Percentiles rank a stretch among this genome's conserved stretches.
Conservation (phyloP, 2,113 vertebrate genomes). For the Rhinolophus sinicus region DNA sequence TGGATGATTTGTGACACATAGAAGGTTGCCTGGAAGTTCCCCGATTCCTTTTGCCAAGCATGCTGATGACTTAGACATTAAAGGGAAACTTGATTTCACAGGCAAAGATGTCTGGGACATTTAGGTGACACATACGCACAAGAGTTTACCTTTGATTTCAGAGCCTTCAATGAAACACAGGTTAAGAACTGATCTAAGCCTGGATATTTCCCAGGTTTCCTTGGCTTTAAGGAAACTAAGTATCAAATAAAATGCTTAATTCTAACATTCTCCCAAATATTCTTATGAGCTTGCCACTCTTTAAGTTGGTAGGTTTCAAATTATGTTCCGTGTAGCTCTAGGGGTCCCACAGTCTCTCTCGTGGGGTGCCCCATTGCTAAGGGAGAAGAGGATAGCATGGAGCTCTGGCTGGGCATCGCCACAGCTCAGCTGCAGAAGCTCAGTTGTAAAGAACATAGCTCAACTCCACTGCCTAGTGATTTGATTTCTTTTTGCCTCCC, state of each 20-base stretch:
- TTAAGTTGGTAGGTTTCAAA: neutral
- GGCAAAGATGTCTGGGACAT: neutral
- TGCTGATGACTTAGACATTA: neutral
- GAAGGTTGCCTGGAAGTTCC: neutral
- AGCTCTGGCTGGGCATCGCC: neutral
- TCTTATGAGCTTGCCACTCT: neutral
- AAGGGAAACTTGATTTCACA: neutral
- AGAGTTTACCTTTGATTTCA: neutral
- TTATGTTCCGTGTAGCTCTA: neutral
- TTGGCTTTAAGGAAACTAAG: neutral
- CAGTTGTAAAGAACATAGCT: neutral
- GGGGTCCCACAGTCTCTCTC: neutral
- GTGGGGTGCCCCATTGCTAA: neutral
- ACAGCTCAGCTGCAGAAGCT: neutral
- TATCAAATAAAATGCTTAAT: neutral
- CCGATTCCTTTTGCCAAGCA: neutral
- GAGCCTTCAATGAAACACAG: neutral
- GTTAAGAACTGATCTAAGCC: neutral
- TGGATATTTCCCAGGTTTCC: neutral
- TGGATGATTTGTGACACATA: neutral
- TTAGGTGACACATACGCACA: neutral
- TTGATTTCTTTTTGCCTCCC: neutral
- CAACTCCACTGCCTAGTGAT: neutral
- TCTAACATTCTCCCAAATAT: neutral
- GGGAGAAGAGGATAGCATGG: neutral